A percentile compares a stretch with the other conserved stretches of the same genome.
Evolutionary conservation across 2,797 vertebrate species (phyloP).

Genomic region (Meda fulgida): DNA sequence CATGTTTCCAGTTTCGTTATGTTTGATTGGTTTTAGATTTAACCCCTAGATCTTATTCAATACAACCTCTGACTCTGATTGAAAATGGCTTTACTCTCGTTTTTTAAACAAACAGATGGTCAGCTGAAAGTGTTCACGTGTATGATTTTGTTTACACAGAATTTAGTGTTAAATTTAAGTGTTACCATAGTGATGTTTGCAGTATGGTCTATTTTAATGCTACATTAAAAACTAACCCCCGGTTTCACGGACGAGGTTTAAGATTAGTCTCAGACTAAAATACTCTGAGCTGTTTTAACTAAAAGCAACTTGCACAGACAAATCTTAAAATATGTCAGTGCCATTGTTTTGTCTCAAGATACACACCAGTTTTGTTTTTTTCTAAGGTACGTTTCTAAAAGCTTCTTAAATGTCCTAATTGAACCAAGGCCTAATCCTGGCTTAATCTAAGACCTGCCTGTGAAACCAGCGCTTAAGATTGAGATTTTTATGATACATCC

Average conservation of each 20-base stretch:
- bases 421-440: no score
- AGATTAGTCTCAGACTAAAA: no score
- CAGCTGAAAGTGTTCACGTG: not conserved
- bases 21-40: not conserved
- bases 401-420: no score
- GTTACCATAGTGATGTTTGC: constrained; percentile 16
- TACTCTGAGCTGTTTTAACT: no score
- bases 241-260: no score
- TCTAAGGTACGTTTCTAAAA: no score
- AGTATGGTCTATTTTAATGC: constrained; percentile 2
- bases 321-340: no score
- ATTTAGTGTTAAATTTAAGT: not conserved
- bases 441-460: no score
- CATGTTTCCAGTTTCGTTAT: not conserved
- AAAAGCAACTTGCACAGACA: no score
- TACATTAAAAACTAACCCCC: not conserved
- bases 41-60: not conserved
- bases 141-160: constrained; percentile 8
- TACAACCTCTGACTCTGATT: not conserved
- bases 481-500: not conserved
- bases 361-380: no score
- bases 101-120: not conserved
- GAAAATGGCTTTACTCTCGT: not conserved
- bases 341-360: no score
- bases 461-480: not conserved